Conservation (phyloP, 2,888 invertebrate species). For the Drosophila birchii region DNA sequence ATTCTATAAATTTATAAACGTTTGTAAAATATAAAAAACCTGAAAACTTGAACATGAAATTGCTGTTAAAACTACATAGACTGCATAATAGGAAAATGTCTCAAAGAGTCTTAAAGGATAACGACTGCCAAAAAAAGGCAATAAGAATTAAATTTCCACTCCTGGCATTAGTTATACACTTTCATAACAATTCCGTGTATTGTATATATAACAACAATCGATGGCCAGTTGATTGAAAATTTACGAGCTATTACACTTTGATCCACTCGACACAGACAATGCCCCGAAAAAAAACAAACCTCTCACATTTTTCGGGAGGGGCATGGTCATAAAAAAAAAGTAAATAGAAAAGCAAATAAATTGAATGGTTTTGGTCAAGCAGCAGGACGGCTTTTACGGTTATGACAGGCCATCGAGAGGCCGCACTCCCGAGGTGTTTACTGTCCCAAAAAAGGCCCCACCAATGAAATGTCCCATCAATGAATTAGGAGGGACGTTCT, state of each 20-base stretch:
- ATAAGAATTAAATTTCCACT: slow-evolving; percentile 14
- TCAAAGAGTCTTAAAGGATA: slow-evolving; percentile 2
- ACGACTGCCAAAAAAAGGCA: background rate
- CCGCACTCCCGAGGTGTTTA: slow-evolving; percentile 36
- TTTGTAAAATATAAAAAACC: no score
- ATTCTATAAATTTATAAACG: background rate
- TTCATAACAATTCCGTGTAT: slow-evolving; percentile 13
- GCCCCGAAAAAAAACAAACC: background rate
- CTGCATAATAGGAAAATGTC: background rate
- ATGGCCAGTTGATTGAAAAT: slow-evolving; percentile 46
- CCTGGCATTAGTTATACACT: slow-evolving; percentile 16
- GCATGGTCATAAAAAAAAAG: slow-evolving; percentile 16
- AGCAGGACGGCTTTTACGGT: slow-evolving; percentile 33
- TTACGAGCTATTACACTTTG: slow-evolving; percentile 48
- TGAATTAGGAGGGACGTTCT: background rate
- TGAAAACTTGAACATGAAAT: background rate
- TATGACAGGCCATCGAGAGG: slow-evolving; percentile 40
- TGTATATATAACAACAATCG: slow-evolving; percentile 4
- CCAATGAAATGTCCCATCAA: slow-evolving; percentile 24
- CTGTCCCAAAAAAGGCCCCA: slow-evolving; percentile 16
- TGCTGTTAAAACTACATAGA: background rate
- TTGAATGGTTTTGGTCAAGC: slow-evolving; percentile 40
- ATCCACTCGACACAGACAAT: slow-evolving; percentile 48
- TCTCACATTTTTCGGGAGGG: background rate
- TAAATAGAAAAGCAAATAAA: slow-evolving; percentile 42